These are phyloP conservation scores for Cyprinodon diabolis DNA, from an alignment of 2,797 vertebrate genomes.

Conservation along the genomic window DNA sequence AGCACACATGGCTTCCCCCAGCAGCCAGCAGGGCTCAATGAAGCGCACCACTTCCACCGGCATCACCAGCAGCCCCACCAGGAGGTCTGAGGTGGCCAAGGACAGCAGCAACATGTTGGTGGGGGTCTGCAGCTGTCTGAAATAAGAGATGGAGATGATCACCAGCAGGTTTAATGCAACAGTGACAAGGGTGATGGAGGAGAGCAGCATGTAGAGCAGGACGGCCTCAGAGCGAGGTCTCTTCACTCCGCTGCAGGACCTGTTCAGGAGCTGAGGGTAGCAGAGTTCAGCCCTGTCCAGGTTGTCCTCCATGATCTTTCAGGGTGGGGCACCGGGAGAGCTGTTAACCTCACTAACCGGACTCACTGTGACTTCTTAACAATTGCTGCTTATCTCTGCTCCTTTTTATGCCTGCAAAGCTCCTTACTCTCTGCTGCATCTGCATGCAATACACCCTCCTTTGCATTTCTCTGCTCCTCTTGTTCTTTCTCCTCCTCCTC, in stretches of 20 bases:
- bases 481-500: not conserved
- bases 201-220: slow-evolving; percentile 53
- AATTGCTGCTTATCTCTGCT: not conserved
- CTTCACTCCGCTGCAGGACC: slow-evolving; percentile 35
- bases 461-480: not conserved
- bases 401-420: not conserved
- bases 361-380: slow-evolving; percentile 14
- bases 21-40: slow-evolving; percentile 80
- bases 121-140: slow-evolving; percentile 80
- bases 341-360: not conserved
- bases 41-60: slow-evolving; percentile 75
- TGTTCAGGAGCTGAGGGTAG: slow-evolving; percentile 49
- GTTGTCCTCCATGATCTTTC: slow-evolving; percentile 18
- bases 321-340: not conserved
- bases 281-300: slow-evolving; percentile 38
- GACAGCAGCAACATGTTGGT: slow-evolving; percentile 83
- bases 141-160: slow-evolving; percentile 79
- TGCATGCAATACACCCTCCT: not conserved
- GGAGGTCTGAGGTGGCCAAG: slow-evolving; percentile 78
- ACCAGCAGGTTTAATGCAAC: slow-evolving; percentile 78
- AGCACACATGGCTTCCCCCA: slow-evolving; percentile 76
- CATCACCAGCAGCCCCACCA: slow-evolving; percentile 80
- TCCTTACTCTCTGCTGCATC: not conserved
- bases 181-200: slow-evolving; percentile 53
- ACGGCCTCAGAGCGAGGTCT: slow-evolving; percentile 24